Evolutionary conservation across 2,888 invertebrate species (phyloP).

Genomic region (Rhagium mordax): DNA sequence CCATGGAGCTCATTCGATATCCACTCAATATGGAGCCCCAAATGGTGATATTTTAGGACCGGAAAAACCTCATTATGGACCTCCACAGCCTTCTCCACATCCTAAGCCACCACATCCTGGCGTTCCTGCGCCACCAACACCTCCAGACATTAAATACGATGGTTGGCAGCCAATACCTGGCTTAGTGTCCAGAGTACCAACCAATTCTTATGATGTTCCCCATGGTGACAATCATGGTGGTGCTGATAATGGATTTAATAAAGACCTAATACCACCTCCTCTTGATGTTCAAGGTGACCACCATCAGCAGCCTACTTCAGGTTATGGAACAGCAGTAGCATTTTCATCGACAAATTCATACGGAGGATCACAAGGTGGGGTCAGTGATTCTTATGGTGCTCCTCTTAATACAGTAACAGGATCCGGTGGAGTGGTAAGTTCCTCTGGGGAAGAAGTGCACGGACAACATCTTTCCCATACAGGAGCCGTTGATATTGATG

Average conservation of each 20-base stretch:
- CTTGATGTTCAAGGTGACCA: constrained; percentile 45
- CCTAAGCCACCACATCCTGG: constrained; percentile 77
- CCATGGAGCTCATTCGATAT: constrained; percentile 32
- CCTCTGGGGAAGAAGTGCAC: constrained; percentile 63
- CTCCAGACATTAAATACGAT: constrained; percentile 83
- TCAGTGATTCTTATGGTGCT: constrained; percentile 73
- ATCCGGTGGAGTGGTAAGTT: constrained; percentile 65
- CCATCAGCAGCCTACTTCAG: constrained; percentile 44
- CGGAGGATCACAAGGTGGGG: constrained; percentile 49
- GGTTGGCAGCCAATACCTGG: constrained; percentile 92
- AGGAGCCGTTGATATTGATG: constrained; percentile 54
- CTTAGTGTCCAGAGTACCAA: constrained; percentile 69
- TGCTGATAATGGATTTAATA: constrained; percentile 67
- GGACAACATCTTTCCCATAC: constrained; percentile 49
- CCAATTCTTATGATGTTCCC: constrained; percentile 63
- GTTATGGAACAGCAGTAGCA: constrained; percentile 42
- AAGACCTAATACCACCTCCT: constrained; percentile 64
- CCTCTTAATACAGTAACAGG: constrained; percentile 70
- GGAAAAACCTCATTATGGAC: constrained; percentile 69
- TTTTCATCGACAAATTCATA: constrained; percentile 44
- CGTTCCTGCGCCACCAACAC: constrained; percentile 82
- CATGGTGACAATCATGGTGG: constrained; percentile 57
- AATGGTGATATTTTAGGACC: constrained; percentile 36
- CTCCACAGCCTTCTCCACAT: constrained; percentile 75
- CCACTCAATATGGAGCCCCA: constrained; percentile 51